Percentiles rank a stretch among this genome's conserved stretches.
These are phyloP conservation scores for Latrodectus geometricus DNA, from an alignment of 1,140 invertebrate genomes.

Conservation along the genomic window DNA sequence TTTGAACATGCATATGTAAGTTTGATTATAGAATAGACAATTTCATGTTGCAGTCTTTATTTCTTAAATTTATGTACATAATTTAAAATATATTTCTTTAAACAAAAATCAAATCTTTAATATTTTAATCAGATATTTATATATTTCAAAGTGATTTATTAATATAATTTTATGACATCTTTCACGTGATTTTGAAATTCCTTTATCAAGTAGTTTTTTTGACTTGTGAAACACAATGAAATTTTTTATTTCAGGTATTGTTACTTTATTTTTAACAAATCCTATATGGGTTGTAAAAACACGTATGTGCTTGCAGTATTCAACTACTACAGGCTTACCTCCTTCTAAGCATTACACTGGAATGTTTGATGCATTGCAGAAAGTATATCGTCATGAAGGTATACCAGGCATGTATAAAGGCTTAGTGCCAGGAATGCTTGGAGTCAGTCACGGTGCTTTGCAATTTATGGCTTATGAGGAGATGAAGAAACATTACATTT, in stretches of 20 bases:
- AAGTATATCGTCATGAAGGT: conserved; percentile 92
- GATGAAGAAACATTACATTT: conserved; percentile 93
- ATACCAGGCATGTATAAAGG: conserved; percentile 91
- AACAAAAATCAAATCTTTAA: no score
- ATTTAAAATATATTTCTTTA: no score
- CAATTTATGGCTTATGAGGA: conserved; percentile 99
- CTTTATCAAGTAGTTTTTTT: no score
- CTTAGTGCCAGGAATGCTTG: conserved; percentile 96
- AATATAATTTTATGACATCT: no score
- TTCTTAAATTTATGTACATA: no score
- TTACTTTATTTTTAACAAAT: conserved; percentile 78
- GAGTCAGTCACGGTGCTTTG: conserved; percentile 96
- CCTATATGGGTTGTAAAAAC: conserved; percentile 75
- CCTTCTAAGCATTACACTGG: conserved; percentile 78
- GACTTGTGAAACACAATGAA: neutral
- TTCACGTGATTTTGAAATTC: no score
- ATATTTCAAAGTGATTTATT: no score
- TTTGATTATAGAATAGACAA: no score
- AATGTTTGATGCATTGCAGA: conserved; percentile 89
- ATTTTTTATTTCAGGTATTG: conserved; percentile 74
- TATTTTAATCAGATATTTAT: no score
- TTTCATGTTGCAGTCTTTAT: no score
- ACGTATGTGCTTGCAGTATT: conserved; percentile 81
- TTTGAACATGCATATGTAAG: no score
- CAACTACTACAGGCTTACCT: conserved; percentile 71